Conservation (phyloP, 2,797 vertebrate species). For the Sciurus vulgaris region DNA sequence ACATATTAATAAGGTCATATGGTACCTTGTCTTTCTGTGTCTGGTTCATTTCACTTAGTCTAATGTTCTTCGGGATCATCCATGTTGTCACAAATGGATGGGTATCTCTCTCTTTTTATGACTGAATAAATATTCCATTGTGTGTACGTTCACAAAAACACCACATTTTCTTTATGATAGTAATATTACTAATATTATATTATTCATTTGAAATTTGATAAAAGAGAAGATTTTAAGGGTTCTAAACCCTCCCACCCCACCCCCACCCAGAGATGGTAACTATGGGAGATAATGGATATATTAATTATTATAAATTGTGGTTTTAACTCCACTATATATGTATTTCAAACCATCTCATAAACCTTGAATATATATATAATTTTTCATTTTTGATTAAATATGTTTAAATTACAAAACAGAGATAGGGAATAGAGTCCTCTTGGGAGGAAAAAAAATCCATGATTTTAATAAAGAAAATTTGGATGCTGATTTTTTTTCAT, state of each 20-base stretch:
- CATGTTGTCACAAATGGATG: background rate
- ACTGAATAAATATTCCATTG: background rate
- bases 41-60: background rate
- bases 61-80: background rate
- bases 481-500: background rate
- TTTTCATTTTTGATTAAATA: background rate
- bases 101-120: background rate
- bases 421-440: background rate
- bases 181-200: background rate
- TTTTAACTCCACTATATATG: background rate
- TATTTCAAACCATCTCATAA: background rate
- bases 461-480: slow-evolving; percentile 45
- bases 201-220: background rate
- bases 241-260: background rate
- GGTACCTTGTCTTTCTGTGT: background rate
- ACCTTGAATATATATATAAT: background rate
- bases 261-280: background rate
- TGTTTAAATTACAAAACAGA: background rate
- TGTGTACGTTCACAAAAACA: background rate
- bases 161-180: background rate
- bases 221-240: background rate
- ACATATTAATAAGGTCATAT: background rate
- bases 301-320: background rate
- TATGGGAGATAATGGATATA: background rate
- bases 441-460: background rate